Conservation (phyloP, 2,888 invertebrate genomes). For the Cataglyphis altisquamis region DNA sequence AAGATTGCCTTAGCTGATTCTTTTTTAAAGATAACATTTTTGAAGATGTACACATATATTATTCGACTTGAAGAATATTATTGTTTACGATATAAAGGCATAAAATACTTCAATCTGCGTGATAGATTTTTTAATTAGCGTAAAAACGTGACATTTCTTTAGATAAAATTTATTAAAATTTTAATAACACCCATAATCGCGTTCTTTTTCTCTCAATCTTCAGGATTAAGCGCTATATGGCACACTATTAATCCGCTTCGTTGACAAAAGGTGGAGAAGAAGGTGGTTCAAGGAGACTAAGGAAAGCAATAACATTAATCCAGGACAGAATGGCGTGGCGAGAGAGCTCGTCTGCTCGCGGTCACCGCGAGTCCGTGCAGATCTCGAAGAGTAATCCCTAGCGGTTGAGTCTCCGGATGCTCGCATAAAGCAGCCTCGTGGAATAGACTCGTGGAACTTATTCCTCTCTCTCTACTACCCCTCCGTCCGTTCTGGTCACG, state of each 20-base stretch:
- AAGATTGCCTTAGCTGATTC: not conserved
- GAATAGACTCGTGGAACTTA: slow-evolving; percentile 75
- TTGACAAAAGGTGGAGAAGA: slow-evolving; percentile 52
- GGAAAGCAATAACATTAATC: slow-evolving; percentile 85
- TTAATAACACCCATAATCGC: not conserved
- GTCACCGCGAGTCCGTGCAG: slow-evolving; percentile 75
- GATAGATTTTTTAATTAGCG: not conserved
- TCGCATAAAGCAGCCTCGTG: slow-evolving; percentile 75
- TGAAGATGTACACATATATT: not conserved
- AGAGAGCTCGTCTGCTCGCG: slow-evolving; percentile 72
- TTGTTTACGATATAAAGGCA: too few species aligned
- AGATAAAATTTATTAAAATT: not conserved
- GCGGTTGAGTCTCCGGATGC: slow-evolving; percentile 81
- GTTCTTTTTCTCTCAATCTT: not conserved
- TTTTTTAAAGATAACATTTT: not conserved
- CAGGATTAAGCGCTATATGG: not conserved
- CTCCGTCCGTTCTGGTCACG: slow-evolving; percentile 77
- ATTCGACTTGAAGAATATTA: too few species aligned
- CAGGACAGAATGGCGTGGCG: slow-evolving; percentile 74
- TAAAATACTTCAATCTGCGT: not conserved
- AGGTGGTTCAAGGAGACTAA: slow-evolving; percentile 76
- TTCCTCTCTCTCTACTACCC: slow-evolving; percentile 84
- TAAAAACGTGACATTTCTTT: not conserved
- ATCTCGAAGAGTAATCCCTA: slow-evolving; percentile 82
- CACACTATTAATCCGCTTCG: slow-evolving; percentile 57